Base-by-base conservation (phyloP, 2,113 vertebrate species). In the Pachypanchax playfairii region DNA sequence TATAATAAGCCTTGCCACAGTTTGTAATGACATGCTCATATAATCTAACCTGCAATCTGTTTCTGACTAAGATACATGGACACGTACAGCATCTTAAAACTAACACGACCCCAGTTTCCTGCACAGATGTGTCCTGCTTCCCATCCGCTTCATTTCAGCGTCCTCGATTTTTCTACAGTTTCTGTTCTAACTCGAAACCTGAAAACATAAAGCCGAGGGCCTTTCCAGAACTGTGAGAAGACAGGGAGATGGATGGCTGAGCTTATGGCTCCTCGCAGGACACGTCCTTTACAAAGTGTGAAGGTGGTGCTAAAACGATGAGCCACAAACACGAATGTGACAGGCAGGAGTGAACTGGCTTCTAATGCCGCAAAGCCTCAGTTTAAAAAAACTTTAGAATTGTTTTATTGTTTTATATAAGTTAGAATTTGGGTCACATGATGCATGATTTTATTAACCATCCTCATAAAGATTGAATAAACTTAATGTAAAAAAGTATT, bases 281-380 rank as follows among this genome's bases (percentile, higher is more conserved):
- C 44, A 68, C 79, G 84, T 87, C 83, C 84, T 89, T 64, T 70
- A n/a, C 2, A 51, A 74, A 73, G 76, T 83, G 78, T 83, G 85
- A 90, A 83, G 85, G 82, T 87, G 78, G 75, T 57, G 64, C 59
- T 79, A 58, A 76, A 74, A 73, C 4, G 41, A 65, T 51, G 61
- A 61, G 52, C 42, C 28, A 20, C 53, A 49, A 35, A 73, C 51
- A 58, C 13, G 42, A 44, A 21, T 22, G 42, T 5, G 24, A 11
- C 43, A 14, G 21, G 20, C 1, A 5, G 14, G 22, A 12, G 33
- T 33, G 31, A 12, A 11, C 33, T 35, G 33, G n/a, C n/a, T n/a
- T n/a, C n/a, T n/a, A n/a, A n/a, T n/a, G n/a, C n/a, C n/a, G n/a
- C n/a, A n/a, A n/a, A n/a, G n/a, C n/a, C n/a, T n/a, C n/a, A n/a